Evolutionary conservation across 2,888 invertebrate genomes (phyloP), one percentile per base, ranked within the genome.

Genomic region (Pedicia rivosa): DNA sequence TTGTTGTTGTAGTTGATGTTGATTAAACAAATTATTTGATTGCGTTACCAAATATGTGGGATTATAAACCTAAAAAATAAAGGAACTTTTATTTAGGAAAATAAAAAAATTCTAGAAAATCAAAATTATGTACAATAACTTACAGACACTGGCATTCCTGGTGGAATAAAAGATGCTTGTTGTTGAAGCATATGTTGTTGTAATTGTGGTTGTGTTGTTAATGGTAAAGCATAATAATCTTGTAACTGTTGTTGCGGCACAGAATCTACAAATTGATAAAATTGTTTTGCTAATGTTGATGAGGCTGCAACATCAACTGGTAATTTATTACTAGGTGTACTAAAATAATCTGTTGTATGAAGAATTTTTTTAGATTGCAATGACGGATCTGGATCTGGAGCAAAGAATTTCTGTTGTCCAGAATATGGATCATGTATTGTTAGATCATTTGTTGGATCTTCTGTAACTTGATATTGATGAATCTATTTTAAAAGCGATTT

Each of bases 391-490:
- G 64, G 64, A 50, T 68, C 66, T 19, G 66, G 66, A 6, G 65
- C 66, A 47, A 59, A 67, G 38, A 61, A 56, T 50, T 58, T 58
- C 47, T 61, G 59, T 37, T 61, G 55, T 5, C 57, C 60, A 35
- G 59, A 58, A 44, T 51, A 52, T 36, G 55, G 54, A 48, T 62
- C 57, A 35, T 54, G 50, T 35, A 56, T 55, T 7, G 54, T 56
- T 43, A 56, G 59, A 46, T 59, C 61, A 49, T 58, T 59, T 27
- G 59, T 62, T 37, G 56, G 55, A 12, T 64, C 59, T 50, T 72
- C 69, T 2, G 65, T 66, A 5, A 70, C 70, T 56, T 68, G 66
- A 44, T 69, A 69, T 19, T 65, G 61, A 38, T 59, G 55, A 4
- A 34, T 19, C 37, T 40, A n/a, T n/a, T 20, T 26, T 26, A 15